phyloP scores from a whole-genome alignment of 1,140 invertebrate genomes.

The Oncopodura yosiiana region DNA sequence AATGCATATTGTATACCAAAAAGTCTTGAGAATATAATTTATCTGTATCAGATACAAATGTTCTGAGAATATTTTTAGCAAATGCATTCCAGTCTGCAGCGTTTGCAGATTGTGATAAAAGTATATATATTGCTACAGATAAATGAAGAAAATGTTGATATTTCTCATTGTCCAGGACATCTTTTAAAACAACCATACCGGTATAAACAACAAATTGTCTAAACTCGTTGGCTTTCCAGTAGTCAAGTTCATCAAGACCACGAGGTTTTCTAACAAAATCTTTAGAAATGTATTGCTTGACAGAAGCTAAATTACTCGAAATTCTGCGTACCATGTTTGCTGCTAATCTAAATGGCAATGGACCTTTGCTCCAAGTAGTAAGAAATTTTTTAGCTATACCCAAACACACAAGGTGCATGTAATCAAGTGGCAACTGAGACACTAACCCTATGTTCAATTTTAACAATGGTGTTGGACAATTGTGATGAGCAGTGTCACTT shows the following conservation, averaged over 20 bases:
- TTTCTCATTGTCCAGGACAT: slow-evolving; percentile 33
- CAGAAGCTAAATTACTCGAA: no score
- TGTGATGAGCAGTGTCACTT: slow-evolving; percentile 30
- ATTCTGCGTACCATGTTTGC: not conserved
- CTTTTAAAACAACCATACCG: slow-evolving; percentile 39
- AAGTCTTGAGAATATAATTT: slow-evolving; percentile 36
- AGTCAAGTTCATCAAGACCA: slow-evolving; percentile 37
- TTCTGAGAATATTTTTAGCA: slow-evolving; percentile 30
- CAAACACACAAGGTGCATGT: slow-evolving; percentile 18
- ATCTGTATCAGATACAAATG: slow-evolving; percentile 36
- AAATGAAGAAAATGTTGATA: slow-evolving; percentile 41
- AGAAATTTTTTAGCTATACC: slow-evolving; percentile 10
- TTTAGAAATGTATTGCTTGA: slow-evolving; percentile 27
- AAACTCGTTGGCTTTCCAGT: slow-evolving; percentile 46
- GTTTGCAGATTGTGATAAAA: slow-evolving; percentile 19
- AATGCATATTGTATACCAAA: slow-evolving; percentile 40
- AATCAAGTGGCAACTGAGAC: slow-evolving; percentile 9
- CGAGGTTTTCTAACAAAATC: slow-evolving; percentile 42
- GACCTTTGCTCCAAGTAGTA: not conserved
- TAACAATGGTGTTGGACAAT: not conserved
- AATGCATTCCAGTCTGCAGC: not conserved
- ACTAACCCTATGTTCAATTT: slow-evolving; percentile 4
- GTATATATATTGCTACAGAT: slow-evolving; percentile 35
- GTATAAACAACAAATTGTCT: slow-evolving; percentile 42
- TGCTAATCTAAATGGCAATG: not conserved